Evolutionary conservation across 1,140 invertebrate genomes (phyloP).

Genomic region (Phocides pigmalion): DNA sequence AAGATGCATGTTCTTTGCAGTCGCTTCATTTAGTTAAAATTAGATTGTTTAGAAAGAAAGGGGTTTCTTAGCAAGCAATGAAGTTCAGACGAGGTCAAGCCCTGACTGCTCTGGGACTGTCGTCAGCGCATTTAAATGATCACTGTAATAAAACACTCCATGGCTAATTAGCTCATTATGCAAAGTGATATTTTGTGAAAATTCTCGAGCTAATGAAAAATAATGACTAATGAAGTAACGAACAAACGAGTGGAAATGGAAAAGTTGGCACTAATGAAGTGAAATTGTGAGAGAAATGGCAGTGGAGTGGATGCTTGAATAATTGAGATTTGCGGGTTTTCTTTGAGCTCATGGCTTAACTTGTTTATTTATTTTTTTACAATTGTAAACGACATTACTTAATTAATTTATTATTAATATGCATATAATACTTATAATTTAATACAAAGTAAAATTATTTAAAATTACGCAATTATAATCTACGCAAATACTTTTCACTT

Average conservation of each 20-base stretch:
- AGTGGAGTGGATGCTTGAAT: conserved; percentile 20
- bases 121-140: background rate
- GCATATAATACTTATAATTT: too few relatives aligned
- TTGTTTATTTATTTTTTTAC: background rate
- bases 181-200: conserved; percentile 21
- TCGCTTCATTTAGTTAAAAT: too few relatives aligned
- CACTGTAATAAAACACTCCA: background rate
- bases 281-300: conserved; percentile 16
- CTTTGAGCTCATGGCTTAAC: background rate
- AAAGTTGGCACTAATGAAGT: conserved; percentile 29
- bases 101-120: background rate
- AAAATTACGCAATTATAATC: too few relatives aligned
- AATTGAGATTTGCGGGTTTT: conserved; percentile 13
- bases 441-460: too few relatives aligned
- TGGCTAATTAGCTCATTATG: conserved; percentile 8
- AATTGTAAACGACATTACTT: too few relatives aligned
- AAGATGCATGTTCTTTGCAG: too few relatives aligned
- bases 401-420: too few relatives aligned
- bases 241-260: conserved; percentile 13
- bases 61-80: too few relatives aligned
- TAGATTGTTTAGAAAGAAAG: too few relatives aligned
- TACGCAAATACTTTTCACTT: too few relatives aligned
- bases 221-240: conserved; percentile 29
- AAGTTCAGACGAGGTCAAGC: too few relatives aligned
- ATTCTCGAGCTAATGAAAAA: conserved; percentile 25